Evolutionary conservation across 2,797 vertebrate species (phyloP).

Genomic region (Sardinella longiceps): DNA sequence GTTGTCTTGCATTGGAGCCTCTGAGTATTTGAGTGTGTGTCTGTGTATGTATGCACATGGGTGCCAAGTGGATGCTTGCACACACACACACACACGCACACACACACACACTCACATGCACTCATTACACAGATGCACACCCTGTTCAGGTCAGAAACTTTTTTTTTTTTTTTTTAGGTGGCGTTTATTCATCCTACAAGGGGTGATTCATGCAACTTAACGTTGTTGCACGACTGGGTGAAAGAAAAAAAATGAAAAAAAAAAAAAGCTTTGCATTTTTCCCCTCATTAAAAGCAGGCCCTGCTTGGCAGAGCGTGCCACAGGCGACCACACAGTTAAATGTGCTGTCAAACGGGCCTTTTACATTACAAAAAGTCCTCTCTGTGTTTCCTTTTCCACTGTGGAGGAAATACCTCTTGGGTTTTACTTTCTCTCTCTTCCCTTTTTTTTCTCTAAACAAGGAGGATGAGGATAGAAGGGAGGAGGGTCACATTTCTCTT

Average conservation of each 20-base stretch:
- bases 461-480: background rate
- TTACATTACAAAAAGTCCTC: constrained; percentile 42
- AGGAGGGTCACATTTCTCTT: constrained; percentile 58
- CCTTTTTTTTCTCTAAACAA: constrained; percentile 52
- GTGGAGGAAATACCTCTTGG: constrained; percentile 54
- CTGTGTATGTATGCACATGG: no score
- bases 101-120: background rate
- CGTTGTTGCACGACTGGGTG: constrained; percentile 60
- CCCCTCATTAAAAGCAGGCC: constrained; percentile 71
- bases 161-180: constrained; percentile 55
- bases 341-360: constrained; percentile 58
- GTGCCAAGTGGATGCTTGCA: background rate
- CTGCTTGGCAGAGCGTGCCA: constrained; percentile 63
- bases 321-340: constrained; percentile 61
- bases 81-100: background rate
- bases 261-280: constrained; percentile 63
- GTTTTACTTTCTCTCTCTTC: constrained; percentile 50
- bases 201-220: constrained; percentile 70
- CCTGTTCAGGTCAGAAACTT: constrained; percentile 29
- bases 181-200: constrained; percentile 67
- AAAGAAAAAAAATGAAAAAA: constrained; percentile 30
- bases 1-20: constrained; percentile 13
- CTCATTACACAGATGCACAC: constrained; percentile 11
- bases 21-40: background rate
- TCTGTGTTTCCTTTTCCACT: constrained; percentile 53